A percentile compares a stretch with the other conserved stretches of the same genome.
Conservation (phyloP, 2,888 invertebrate species). For the Macropis europaea region DNA sequence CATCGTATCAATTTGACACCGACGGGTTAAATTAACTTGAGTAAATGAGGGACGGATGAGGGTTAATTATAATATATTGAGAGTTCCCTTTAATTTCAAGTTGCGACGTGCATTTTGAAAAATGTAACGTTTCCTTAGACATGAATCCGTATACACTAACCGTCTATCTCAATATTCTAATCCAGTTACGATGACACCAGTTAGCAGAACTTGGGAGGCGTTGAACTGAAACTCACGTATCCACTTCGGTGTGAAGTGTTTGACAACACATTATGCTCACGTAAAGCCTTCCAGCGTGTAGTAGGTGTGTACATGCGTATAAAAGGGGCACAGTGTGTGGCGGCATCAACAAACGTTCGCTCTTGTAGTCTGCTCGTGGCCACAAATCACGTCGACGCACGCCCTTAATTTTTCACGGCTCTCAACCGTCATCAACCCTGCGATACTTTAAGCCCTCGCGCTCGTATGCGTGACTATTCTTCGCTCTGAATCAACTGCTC, state of each 20-base stretch:
- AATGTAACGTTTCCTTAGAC: too few species aligned
- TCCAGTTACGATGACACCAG: slow-evolving; percentile 1
- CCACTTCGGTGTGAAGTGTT: slow-evolving; percentile 66
- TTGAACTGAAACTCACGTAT: slow-evolving; percentile 48
- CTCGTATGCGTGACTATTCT: slow-evolving; percentile 22
- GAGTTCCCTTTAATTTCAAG: too few species aligned
- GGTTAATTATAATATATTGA: too few species aligned
- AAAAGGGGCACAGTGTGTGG: slow-evolving; percentile 43
- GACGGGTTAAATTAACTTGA: too few species aligned
- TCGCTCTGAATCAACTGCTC: slow-evolving; percentile 31
- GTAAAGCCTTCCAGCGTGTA: slow-evolving; percentile 51
- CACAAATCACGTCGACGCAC: slow-evolving; percentile 57
- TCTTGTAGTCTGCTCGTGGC: slow-evolving; percentile 49
- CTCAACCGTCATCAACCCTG: slow-evolving; percentile 45
- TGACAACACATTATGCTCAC: slow-evolving; percentile 63
- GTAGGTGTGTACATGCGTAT: slow-evolving; percentile 46
- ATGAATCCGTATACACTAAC: not conserved
- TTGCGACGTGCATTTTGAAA: too few species aligned
- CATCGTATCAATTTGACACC: too few species aligned
- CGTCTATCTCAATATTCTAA: not conserved
- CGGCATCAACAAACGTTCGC: slow-evolving; percentile 49
- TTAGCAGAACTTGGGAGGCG: slow-evolving; percentile 6
- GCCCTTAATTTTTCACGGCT: slow-evolving; percentile 58
- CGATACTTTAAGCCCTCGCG: slow-evolving; percentile 32
- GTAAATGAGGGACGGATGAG: too few species aligned